A percentile compares a stretch with the other conserved stretches of the same genome.
Conservation (phyloP, 2,113 vertebrate genomes). For the Hystrix cristata region DNA sequence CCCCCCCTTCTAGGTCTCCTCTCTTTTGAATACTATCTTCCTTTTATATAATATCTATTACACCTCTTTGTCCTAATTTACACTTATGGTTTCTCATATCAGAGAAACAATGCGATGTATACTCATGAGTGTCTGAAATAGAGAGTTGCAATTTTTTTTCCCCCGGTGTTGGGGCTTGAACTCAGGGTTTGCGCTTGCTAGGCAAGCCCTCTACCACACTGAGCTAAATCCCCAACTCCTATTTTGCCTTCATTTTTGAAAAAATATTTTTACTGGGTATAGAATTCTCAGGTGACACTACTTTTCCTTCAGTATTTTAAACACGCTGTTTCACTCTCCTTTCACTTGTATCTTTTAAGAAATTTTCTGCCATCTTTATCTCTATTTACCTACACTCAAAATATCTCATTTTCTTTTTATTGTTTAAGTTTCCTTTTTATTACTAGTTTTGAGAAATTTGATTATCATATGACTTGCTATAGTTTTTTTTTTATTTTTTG, state of each 20-base stretch:
- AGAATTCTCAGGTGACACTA: not conserved
- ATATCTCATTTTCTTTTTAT: not conserved
- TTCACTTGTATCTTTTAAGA: not conserved
- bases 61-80: too few species aligned
- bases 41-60: too few species aligned
- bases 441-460: not conserved
- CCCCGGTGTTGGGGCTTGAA: too few species aligned
- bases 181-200: too few species aligned
- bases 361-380: not conserved
- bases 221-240: not conserved
- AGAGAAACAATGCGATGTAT: too few species aligned
- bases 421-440: not conserved
- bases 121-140: too few species aligned
- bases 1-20: too few species aligned
- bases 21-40: too few species aligned
- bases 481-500: not conserved
- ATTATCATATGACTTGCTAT: not conserved
- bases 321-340: not conserved
- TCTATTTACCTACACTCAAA: not conserved
- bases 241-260: not conserved
- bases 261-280: not conserved
- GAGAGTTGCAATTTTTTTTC: too few species aligned
- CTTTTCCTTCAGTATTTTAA: conserved; percentile 1
- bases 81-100: too few species aligned
- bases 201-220: too few species aligned